A percentile compares a stretch with the other conserved stretches of the same genome.
These are phyloP conservation scores for Lates japonicus DNA, from an alignment of 2,797 vertebrate species.

Conservation along the genomic window DNA sequence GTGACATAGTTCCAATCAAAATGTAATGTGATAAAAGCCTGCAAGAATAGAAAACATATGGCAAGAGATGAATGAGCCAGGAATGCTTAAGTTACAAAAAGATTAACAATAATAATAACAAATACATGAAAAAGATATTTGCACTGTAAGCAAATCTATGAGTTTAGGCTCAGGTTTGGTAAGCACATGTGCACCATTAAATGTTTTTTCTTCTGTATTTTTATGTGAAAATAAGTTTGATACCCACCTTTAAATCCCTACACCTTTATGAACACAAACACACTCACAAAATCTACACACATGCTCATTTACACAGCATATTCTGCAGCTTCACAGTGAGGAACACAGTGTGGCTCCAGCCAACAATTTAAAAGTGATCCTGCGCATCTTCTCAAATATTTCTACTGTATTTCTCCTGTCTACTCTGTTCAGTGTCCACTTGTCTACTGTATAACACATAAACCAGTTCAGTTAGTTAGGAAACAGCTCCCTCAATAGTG, in stretches of 20 bases:
- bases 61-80: not conserved
- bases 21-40: not conserved
- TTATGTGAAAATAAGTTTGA: constrained; percentile 22
- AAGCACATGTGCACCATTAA: not conserved
- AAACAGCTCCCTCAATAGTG: constrained; percentile 37
- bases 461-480: constrained; percentile 25
- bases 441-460: constrained; percentile 27
- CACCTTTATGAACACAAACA: constrained; percentile 44
- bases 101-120: not conserved
- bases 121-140: constrained; percentile 2
- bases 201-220: not conserved
- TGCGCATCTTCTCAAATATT: constrained; percentile 13
- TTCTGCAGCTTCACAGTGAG: constrained; percentile 21
- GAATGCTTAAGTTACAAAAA: not conserved
- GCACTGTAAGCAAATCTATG: not conserved
- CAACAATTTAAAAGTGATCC: constrained; percentile 41
- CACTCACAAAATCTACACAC: not conserved
- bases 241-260: constrained; percentile 56
- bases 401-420: not conserved
- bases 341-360: constrained; percentile 18
- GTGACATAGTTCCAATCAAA: not conserved
- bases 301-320: not conserved
- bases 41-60: not conserved
- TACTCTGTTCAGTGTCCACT: constrained; percentile 5
- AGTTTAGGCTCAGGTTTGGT: constrained; percentile 5